These are phyloP conservation scores for Pempheris klunzingeri DNA, from an alignment of 2,797 vertebrate genomes.

Conservation along the genomic window DNA sequence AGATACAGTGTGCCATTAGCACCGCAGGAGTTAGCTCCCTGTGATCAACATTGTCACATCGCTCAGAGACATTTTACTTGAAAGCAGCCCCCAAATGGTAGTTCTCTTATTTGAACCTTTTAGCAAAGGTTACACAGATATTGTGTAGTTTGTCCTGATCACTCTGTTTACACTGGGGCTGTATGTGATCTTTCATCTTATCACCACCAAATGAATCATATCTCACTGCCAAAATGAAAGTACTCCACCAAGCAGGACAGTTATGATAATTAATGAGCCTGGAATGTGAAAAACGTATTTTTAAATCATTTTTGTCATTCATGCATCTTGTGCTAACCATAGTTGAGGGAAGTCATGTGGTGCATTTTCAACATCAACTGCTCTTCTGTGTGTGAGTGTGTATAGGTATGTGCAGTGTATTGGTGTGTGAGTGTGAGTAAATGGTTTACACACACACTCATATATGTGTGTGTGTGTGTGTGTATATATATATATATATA, in stretches of 20 bases:
- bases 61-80: slow-evolving; percentile 49
- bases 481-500: too few relatives aligned
- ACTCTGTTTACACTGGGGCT: slow-evolving; percentile 34
- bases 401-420: too few relatives aligned
- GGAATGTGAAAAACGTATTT: slow-evolving; percentile 11
- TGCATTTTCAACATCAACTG: slow-evolving; percentile 7
- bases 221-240: slow-evolving; percentile 46
- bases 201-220: slow-evolving; percentile 34
- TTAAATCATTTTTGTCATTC: slow-evolving; percentile 31
- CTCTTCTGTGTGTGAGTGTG: too few relatives aligned
- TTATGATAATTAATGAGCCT: slow-evolving; percentile 25
- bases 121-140: slow-evolving; percentile 31
- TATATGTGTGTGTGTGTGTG: too few relatives aligned
- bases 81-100: slow-evolving; percentile 45
- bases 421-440: too few relatives aligned
- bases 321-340: not conserved
- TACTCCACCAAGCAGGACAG: not conserved
- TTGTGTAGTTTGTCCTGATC: slow-evolving; percentile 37
- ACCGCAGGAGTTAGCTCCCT: slow-evolving; percentile 18
- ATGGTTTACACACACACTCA: too few relatives aligned
- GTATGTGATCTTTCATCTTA: slow-evolving; percentile 42
- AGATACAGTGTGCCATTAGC: slow-evolving; percentile 46
- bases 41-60: slow-evolving; percentile 59
- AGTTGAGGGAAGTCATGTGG: slow-evolving; percentile 10
- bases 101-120: slow-evolving; percentile 43